Conservation (phyloP, 1,140 invertebrate species). For the Bombus pyrosoma region DNA sequence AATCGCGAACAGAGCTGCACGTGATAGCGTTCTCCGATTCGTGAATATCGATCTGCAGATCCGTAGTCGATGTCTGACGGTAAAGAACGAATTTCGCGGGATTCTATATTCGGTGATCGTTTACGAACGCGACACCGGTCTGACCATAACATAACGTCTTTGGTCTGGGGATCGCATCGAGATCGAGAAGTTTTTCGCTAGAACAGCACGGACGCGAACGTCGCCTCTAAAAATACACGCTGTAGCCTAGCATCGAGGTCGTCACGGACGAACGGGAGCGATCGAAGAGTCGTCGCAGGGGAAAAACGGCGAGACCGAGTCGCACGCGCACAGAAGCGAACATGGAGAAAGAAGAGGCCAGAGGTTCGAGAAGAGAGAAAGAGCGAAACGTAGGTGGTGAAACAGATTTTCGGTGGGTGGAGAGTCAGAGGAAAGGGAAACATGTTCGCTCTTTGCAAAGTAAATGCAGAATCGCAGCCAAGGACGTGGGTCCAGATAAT, state of each 20-base stretch:
- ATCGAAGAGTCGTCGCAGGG: constrained; percentile 37
- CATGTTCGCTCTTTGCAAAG: not conserved
- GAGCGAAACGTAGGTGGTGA: not conserved
- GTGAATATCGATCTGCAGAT: too few relatives aligned
- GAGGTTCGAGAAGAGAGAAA: not conserved
- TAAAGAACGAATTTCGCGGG: too few relatives aligned
- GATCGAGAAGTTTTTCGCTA: constrained; percentile 36
- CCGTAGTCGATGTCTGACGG: too few relatives aligned
- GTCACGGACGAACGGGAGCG: constrained; percentile 49
- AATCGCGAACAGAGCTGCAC: too few relatives aligned
- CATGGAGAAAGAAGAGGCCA: not conserved
- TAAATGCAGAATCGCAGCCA: not conserved
- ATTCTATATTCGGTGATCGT: too few relatives aligned
- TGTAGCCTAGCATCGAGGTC: constrained; percentile 48
- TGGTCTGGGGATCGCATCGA: not conserved
- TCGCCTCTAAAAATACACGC: constrained; percentile 57
- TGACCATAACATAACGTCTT: constrained; percentile 54
- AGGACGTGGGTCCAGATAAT: not conserved
- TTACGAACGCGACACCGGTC: not conserved
- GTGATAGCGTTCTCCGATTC: too few relatives aligned
- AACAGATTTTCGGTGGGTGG: not conserved
- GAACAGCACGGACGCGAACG: constrained; percentile 26
- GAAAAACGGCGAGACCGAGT: constrained; percentile 42
- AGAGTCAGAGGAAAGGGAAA: not conserved
- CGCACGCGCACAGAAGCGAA: not conserved